phyloP scores from a whole-genome alignment of 1,140 invertebrate species.

The Euwallacea similis region DNA sequence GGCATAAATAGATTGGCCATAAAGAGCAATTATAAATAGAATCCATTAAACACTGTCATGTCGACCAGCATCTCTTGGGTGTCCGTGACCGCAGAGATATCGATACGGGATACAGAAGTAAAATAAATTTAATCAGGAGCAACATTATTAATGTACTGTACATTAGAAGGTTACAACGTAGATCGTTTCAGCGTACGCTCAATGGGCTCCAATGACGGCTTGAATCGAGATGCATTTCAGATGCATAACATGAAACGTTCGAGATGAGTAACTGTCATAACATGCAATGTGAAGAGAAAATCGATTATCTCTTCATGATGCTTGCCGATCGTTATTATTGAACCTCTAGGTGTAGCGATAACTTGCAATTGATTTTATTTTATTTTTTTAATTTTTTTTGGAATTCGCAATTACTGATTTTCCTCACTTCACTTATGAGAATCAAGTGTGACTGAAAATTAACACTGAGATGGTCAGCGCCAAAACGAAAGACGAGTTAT shows the following conservation, averaged over 20 bases:
- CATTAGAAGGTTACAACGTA: not conserved
- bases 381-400: too few species aligned
- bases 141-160: conserved; percentile 2
- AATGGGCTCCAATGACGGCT: not conserved
- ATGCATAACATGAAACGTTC: not conserved
- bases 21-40: conserved; percentile 33
- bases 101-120: conserved; percentile 13
- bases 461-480: too few species aligned
- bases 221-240: not conserved
- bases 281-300: too few species aligned
- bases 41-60: conserved; percentile 32
- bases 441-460: too few species aligned
- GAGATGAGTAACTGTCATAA: not conserved
- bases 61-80: conserved; percentile 23
- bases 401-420: too few species aligned
- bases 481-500: too few species aligned
- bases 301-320: too few species aligned
- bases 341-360: too few species aligned
- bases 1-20: conserved; percentile 29
- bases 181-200: not conserved
- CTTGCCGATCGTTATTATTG: too few species aligned
- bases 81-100: conserved; percentile 20
- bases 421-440: too few species aligned
- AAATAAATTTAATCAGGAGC: conserved; percentile 7
- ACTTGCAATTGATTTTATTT: too few species aligned